Percentiles rank a stretch among this genome's conserved stretches.
Conservation (phyloP, 1,140 invertebrate species). For the Pomacea maculata region DNA sequence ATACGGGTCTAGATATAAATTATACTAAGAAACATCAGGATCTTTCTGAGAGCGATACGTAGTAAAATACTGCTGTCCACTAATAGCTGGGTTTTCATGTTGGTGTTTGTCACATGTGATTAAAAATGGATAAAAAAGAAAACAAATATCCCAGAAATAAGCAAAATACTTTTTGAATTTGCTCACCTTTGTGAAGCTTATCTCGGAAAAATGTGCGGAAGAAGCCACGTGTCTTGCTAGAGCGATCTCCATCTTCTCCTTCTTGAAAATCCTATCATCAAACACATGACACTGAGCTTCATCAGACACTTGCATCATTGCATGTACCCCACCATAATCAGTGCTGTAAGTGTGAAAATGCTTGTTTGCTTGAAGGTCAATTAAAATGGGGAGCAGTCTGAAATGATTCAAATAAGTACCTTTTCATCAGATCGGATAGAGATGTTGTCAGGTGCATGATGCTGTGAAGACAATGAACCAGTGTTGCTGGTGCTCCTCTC, state of each 20-base stretch:
- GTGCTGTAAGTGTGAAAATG: no score
- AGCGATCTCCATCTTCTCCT: constrained; percentile 18
- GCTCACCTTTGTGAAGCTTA: constrained; percentile 51
- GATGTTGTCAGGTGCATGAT: constrained; percentile 39
- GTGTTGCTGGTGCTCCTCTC: constrained; percentile 36
- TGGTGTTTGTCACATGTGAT: no score
- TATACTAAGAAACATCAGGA: no score
- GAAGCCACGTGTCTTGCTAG: constrained; percentile 31
- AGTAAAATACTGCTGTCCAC: no score
- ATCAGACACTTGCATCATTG: no score
- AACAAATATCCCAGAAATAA: not conserved
- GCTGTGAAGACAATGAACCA: constrained; percentile 29
- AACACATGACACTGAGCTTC: no score
- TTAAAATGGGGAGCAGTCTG: no score
- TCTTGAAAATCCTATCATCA: constrained; percentile 29
- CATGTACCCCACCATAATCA: no score
- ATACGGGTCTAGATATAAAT: no score
- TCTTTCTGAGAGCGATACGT: no score
- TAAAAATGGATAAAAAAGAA: not conserved
- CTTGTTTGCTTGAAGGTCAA: no score
- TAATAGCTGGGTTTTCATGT: no score
- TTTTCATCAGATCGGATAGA: constrained; percentile 45
- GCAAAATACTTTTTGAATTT: constrained; percentile 19
- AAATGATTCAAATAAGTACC: constrained; percentile 23
- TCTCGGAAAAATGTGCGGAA: constrained; percentile 52